A percentile compares a stretch with the other conserved stretches of the same genome.
These are phyloP conservation scores for Anableps anableps DNA, from an alignment of 2,797 vertebrate species.

Conservation along the genomic window DNA sequence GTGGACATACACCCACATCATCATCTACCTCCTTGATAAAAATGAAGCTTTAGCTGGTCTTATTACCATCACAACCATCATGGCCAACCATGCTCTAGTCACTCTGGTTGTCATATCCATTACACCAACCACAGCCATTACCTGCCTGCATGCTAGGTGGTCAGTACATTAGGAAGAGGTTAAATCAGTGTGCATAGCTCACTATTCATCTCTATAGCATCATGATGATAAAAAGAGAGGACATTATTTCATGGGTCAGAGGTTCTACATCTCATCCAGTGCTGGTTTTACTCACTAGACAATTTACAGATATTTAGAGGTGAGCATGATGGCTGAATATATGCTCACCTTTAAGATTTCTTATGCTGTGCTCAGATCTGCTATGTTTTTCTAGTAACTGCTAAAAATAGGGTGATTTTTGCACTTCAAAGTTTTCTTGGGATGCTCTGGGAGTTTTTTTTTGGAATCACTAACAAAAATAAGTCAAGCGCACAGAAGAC, in stretches of 20 bases:
- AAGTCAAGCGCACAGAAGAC: not conserved
- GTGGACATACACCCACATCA: conserved; percentile 16
- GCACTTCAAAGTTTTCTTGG: not conserved
- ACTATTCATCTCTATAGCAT: conserved; percentile 31
- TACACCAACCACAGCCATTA: conserved; percentile 29
- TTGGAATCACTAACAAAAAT: not conserved
- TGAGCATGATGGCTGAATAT: not conserved
- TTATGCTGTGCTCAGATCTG: not conserved
- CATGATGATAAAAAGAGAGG: conserved; percentile 22
- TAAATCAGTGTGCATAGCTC: conserved; percentile 22
- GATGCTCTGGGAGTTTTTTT: not conserved
- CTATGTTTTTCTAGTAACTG: not conserved
- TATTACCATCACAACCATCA: conserved; percentile 4
- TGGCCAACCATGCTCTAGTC: conserved; percentile 2
- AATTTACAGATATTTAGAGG: conserved; percentile 10
- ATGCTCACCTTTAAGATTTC: not conserved
- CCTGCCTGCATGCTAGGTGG: not conserved
- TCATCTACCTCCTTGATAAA: conserved; percentile 8
- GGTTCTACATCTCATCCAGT: conserved; percentile 8
- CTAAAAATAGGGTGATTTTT: not conserved
- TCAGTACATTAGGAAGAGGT: conserved; percentile 39
- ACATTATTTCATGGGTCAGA: conserved; percentile 34
- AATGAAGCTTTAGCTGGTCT: conserved; percentile 7
- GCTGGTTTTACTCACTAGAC: conserved; percentile 16
- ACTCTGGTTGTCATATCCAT: conserved; percentile 34